Percentiles rank a stretch among this genome's conserved stretches.
Conservation (phyloP, 1,140 invertebrate genomes). For the Tetragnatha versicolor region DNA sequence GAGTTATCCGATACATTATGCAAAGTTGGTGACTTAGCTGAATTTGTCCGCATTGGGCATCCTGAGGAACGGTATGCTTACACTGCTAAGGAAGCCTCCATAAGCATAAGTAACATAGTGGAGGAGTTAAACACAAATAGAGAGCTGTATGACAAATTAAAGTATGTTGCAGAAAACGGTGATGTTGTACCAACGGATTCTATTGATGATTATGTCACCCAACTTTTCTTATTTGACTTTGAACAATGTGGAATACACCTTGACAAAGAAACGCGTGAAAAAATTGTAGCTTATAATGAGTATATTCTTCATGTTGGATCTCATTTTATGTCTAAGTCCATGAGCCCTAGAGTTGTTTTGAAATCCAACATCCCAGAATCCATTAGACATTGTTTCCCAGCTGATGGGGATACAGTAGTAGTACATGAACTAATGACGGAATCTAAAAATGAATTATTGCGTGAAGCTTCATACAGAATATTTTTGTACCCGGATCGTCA, state of each 20-base stretch:
- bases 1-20: slow-evolving; percentile 92
- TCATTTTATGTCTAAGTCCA: slow-evolving; percentile 80
- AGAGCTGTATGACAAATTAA: slow-evolving; percentile 79
- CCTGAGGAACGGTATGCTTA: slow-evolving; percentile 75
- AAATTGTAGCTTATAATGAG: slow-evolving; percentile 86
- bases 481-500: slow-evolving; percentile 80
- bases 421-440: slow-evolving; percentile 81
- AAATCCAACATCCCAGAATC: slow-evolving; percentile 74
- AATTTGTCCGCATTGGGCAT: slow-evolving; percentile 92
- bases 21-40: slow-evolving; percentile 93
- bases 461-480: slow-evolving; percentile 88
- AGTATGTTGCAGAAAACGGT: slow-evolving; percentile 73
- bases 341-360: slow-evolving; percentile 72
- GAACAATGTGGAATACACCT: slow-evolving; percentile 96
- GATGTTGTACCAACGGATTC: slow-evolving; percentile 74
- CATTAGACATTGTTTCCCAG: slow-evolving; percentile 77
- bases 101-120: slow-evolving; percentile 85
- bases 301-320: slow-evolving; percentile 81
- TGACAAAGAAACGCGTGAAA: slow-evolving; percentile 73
- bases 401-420: slow-evolving; percentile 75
- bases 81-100: slow-evolving; percentile 81
- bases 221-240: slow-evolving; percentile 94
- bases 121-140: slow-evolving; percentile 94
- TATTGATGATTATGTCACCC: slow-evolving; percentile 84
- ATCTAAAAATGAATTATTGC: slow-evolving; percentile 76